Evolutionary conservation across 2,113 vertebrate species (phyloP).

Genomic region (Pseudopipra pipra): DNA sequence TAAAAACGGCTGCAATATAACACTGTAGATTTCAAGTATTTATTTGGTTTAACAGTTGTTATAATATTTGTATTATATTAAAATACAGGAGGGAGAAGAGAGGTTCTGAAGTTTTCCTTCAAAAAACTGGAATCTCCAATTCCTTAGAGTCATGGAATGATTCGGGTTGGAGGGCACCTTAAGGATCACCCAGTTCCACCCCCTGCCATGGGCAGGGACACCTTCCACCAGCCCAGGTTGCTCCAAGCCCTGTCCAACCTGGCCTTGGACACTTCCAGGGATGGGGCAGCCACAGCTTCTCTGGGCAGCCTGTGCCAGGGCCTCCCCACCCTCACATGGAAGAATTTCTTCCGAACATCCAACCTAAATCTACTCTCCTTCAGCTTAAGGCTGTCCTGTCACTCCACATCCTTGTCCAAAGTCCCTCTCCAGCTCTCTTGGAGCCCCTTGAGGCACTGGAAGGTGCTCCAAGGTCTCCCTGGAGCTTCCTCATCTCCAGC

Average conservation of each 20-base stretch:
- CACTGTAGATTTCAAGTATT: background rate
- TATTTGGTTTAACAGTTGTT: background rate
- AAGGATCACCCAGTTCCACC: accelerated
- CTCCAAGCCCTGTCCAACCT: background rate
- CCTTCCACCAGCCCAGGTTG: background rate
- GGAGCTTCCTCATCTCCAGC: background rate
- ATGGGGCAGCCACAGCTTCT: background rate
- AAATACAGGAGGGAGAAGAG: background rate
- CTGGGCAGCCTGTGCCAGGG: background rate
- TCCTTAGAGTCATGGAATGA: background rate
- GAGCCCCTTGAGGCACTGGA: accelerated
- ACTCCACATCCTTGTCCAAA: background rate
- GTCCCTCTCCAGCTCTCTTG: background rate
- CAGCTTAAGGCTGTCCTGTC: background rate
- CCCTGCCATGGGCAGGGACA: background rate
- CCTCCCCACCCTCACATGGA: background rate
- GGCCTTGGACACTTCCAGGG: background rate
- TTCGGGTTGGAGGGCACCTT: background rate
- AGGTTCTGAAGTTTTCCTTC: background rate
- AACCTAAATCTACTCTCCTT: accelerated
- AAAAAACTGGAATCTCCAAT: background rate
- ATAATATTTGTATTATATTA: background rate
- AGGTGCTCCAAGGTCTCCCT: background rate
- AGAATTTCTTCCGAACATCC: background rate
- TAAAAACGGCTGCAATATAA: background rate